Evolutionary conservation across 2,113 vertebrate genomes (phyloP), one percentile per base, ranked within the genome.

Genomic region (Rattus rattus): DNA sequence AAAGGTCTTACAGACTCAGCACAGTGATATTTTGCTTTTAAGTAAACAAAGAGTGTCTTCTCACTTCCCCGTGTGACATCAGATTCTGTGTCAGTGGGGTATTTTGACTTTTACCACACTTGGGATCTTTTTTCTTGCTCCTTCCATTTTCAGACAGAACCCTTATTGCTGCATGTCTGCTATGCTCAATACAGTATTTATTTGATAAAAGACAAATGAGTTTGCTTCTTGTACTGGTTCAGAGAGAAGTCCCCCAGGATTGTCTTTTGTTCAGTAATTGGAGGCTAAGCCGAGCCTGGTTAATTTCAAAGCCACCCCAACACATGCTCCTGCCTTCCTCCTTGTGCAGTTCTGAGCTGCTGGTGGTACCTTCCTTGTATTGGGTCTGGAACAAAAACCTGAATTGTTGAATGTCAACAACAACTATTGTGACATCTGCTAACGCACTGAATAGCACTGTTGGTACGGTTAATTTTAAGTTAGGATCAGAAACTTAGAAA

Each of bases 191-290:
- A 49, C 43, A 1, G 19, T 36, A 59, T 95, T 97, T n/a, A 14
- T 94, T 94, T 97, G 86, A 81, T 95, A 69, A 94, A 63, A 95
- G 94, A 96, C 77, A 96, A 91, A 96, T 90, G 65, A 80, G 91
- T 94, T 97, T 97, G 87, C 76, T 97, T 65, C 90, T 97, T 97
- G 90, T 77, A 80, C 77, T 89, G 59, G 47, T 86, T 97, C 56
- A 95, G 92, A 95, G 84, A 92, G 69, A 79, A 67, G 77, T 98
- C 97, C 96, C 96, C 54, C 33, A 95, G 96, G 96, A 95, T 96
- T 94, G 39, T 81, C 93, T 95, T 97, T 97, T 96, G 92, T 98
- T 92, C 47, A 52, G 86, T 95, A 97, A 97, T 97, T 95, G 97
- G 97, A 97, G 83, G 92, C 96, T 94, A 92, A 80, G 80, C 94